phyloP scores from a whole-genome alignment of 2,888 invertebrate species.

The Ernsta delagoae region DNA sequence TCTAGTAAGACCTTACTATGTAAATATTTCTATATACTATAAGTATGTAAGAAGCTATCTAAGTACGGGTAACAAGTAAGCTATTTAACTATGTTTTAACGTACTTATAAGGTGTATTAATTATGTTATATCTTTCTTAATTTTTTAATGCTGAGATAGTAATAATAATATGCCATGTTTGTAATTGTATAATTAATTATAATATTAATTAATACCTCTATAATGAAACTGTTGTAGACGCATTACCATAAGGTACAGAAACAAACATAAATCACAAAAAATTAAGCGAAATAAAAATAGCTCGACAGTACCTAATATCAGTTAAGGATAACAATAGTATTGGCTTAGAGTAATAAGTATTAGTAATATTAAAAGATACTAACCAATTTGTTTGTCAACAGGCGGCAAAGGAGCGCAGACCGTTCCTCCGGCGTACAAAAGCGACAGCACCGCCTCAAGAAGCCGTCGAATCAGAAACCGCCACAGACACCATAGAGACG shows the following conservation, averaged over 20 bases:
- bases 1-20: too few species aligned
- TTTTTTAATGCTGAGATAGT: too few species aligned
- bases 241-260: background rate
- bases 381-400: slow-evolving; percentile 57
- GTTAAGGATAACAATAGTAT: too few species aligned
- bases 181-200: too few species aligned
- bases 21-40: too few species aligned
- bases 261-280: background rate
- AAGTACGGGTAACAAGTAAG: too few species aligned
- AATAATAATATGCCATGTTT: too few species aligned
- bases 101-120: too few species aligned
- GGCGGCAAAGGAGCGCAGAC: slow-evolving; percentile 60
- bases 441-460: slow-evolving; percentile 63
- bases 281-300: background rate
- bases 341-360: background rate
- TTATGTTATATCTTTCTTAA: too few species aligned
- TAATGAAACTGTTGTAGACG: slow-evolving; percentile 8
- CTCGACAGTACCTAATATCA: background rate
- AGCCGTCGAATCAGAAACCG: slow-evolving; percentile 55
- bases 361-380: slow-evolving; percentile 47
- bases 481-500: slow-evolving; percentile 54
- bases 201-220: too few species aligned
- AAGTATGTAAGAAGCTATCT: too few species aligned
- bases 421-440: slow-evolving; percentile 75
- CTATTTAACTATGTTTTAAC: too few species aligned